Evolutionary conservation across 1,140 invertebrate genomes (phyloP).

Genomic region (Papilio polyxenes): DNA sequence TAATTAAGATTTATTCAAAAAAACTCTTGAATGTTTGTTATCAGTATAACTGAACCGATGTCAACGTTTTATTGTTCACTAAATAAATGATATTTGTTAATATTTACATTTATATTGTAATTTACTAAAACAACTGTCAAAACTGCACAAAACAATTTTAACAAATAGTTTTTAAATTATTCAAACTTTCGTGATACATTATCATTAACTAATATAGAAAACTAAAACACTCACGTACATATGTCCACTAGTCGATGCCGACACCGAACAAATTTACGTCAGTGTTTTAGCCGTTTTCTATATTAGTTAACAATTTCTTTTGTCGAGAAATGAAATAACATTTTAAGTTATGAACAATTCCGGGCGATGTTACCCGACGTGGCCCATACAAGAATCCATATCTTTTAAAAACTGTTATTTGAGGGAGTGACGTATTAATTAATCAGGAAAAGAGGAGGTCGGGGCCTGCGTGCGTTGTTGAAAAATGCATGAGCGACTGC

Average conservation of each 20-base stretch:
- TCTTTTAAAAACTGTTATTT: slow-evolving; percentile 38
- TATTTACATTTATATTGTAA: background rate
- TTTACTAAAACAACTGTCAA: background rate
- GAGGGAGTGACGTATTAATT: slow-evolving; percentile 34
- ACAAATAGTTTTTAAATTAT: background rate
- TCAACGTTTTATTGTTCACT: background rate
- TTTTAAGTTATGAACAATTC: too few species aligned
- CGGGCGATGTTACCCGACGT: background rate
- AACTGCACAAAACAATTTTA: background rate
- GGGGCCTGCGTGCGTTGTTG: slow-evolving; percentile 35
- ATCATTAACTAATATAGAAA: too few species aligned
- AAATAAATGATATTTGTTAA: background rate
- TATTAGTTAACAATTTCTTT: too few species aligned
- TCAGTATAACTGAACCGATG: background rate
- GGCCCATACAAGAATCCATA: slow-evolving; percentile 7
- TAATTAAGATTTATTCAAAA: background rate
- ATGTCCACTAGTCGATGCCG: too few species aligned
- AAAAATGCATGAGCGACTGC: slow-evolving; percentile 36
- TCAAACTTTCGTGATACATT: background rate
- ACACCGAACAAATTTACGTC: too few species aligned
- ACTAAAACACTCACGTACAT: too few species aligned
- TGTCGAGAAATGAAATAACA: too few species aligned
- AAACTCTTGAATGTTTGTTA: background rate
- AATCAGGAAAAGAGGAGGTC: slow-evolving; percentile 30
- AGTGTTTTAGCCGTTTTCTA: too few species aligned